Evolutionary conservation across 2,888 invertebrate species (phyloP), one percentile per base, ranked within the genome.

Genomic region (Neocrepidodera transversa): DNA sequence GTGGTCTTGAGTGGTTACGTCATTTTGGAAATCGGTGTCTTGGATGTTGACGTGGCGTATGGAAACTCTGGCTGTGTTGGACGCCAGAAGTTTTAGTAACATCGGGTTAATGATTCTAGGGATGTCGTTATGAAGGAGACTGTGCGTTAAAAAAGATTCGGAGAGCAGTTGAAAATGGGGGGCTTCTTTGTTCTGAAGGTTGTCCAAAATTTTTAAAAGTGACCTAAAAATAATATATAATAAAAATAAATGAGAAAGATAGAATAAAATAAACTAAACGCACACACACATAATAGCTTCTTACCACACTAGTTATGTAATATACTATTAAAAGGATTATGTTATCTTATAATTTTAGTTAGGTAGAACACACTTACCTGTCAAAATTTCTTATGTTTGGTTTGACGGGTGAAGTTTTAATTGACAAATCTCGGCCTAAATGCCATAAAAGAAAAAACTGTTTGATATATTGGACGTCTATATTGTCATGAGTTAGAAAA

Each of bases 51-150:
- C 85, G 67, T 92, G 89, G 10, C 89, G 84, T n/a, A 93, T 88
- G 26, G 91, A 89, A 64, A 92, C 86, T n/a, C 92, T 83, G 52
- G 92, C 90, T 0, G 93, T 92, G 62, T 88, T 89, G 0, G 91
- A 86, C 64, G 91, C 87, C 17, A 95, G 80, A 14, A 95, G 80
- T 78, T 92, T 90, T 61, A 86, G 81, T 53, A 92, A 80, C 3
- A 93, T 80, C 0, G 93, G 92, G 71, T 92, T 91, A 18, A 95
- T 83, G 8, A 95, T 82, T 1, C 92, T 83, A 0, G 88, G 85
- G 55, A 93, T 83, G 73, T 95, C 94, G 10, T 91, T 91, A 26
- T 90, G 85, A 48, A 90, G 80, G 2, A 94, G 80, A 17, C 87
- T 84, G 55, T 89, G 88, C 43, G 89, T 83, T 26, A 94, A 79